These are phyloP conservation scores for Poliocrania exsul DNA, from an alignment of 2,797 vertebrate genomes.

Conservation along the genomic window DNA sequence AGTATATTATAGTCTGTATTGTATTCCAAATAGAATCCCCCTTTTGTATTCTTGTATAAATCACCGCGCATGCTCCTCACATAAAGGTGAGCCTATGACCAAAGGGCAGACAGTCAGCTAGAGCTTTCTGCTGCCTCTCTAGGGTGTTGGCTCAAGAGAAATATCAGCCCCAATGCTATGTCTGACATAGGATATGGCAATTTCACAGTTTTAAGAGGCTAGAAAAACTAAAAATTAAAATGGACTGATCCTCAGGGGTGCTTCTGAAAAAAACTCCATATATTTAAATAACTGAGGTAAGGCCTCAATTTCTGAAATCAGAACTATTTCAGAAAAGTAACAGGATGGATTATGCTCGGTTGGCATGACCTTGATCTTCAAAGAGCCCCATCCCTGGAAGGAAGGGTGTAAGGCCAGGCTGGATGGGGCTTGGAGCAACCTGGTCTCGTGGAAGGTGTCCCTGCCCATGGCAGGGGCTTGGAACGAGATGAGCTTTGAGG, in stretches of 20 bases:
- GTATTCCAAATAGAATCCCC: not conserved
- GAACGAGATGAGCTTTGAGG: not conserved
- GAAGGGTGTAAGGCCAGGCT: not conserved
- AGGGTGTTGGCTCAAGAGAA: not conserved
- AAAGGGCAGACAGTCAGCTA: not conserved
- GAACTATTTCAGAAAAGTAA: not conserved
- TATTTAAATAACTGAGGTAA: not conserved
- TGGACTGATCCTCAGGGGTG: not conserved
- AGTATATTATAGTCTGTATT: not conserved
- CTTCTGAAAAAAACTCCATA: not conserved
- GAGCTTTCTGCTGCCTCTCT: not conserved
- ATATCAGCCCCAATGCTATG: not conserved
- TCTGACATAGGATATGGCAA: not conserved
- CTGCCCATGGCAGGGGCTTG: not conserved
- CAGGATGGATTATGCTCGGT: not conserved
- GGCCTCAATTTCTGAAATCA: not conserved
- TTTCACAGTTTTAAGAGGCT: not conserved
- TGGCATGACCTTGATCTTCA: not conserved
- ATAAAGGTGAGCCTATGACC: not conserved
- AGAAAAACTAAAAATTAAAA: not conserved
- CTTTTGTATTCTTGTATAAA: not conserved
- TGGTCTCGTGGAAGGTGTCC: not conserved
- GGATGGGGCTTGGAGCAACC: not conserved
- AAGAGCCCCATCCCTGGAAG: not conserved
- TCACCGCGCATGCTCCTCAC: rapidly evolving